A percentile compares a stretch with the other conserved stretches of the same genome.
Evolutionary conservation across 1,140 invertebrate genomes (phyloP).

Genomic region (Ladona fulva): DNA sequence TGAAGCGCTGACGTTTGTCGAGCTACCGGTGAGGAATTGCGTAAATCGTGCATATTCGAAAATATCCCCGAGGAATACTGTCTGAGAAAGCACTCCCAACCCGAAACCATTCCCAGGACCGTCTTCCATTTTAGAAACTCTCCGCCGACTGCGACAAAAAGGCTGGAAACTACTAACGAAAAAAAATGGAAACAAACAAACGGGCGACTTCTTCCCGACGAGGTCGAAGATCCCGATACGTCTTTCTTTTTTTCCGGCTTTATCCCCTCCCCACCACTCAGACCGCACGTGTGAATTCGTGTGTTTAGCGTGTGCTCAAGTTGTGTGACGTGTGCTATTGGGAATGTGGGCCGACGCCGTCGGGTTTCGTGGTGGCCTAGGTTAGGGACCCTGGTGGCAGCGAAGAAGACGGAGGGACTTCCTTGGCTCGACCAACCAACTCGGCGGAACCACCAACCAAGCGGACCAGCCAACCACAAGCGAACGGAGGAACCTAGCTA

Average conservation of each 20-base stretch:
- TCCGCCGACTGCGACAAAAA: no score
- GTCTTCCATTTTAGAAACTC: no score
- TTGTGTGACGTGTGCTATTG: not conserved
- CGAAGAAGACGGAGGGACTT: no score
- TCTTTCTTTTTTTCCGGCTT: not conserved
- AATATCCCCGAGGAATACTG: no score
- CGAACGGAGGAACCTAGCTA: not conserved
- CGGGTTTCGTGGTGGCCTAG: not conserved
- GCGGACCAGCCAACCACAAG: not conserved
- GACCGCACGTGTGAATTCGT: not conserved
- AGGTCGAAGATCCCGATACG: not conserved
- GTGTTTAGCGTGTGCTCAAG: not conserved
- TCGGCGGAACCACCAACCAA: not conserved
- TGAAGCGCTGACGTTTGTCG: no score
- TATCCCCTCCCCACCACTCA: not conserved
- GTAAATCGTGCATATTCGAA: no score
- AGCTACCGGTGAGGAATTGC: no score
- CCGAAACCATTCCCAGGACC: no score
- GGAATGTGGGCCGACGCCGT: not conserved
- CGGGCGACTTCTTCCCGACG: not conserved
- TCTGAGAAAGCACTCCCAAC: no score
- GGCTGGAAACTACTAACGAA: not conserved
- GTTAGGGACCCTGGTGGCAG: conserved; percentile 2
- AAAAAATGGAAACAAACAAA: not conserved
- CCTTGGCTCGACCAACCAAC: no score